Conservation (phyloP, 92 coral and sea anemone species). For the Porites evermanni region DNA sequence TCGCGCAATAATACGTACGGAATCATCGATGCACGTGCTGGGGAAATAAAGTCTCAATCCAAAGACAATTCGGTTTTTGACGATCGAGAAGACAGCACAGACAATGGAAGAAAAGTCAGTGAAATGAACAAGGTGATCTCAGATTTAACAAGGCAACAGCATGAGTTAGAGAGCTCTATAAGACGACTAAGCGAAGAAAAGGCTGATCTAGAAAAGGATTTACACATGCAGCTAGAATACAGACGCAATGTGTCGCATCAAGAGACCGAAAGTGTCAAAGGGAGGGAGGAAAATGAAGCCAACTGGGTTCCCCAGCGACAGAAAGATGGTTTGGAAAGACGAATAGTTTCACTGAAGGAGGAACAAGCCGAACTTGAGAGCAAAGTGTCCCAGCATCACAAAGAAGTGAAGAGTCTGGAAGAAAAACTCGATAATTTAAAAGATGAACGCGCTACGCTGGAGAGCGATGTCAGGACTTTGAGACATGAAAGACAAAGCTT, state of each 20-base stretch:
- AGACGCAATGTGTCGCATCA: slow-evolving; percentile 32
- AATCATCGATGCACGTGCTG: background rate
- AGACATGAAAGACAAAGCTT: slow-evolving; percentile 61
- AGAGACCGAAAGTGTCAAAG: slow-evolving; percentile 11
- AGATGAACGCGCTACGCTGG: slow-evolving; percentile 54
- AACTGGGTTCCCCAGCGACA: slow-evolving; percentile 49
- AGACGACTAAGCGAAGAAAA: slow-evolving; percentile 56
- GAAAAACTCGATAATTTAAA: slow-evolving; percentile 53
- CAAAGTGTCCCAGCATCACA: slow-evolving; percentile 68
- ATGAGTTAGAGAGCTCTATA: slow-evolving; percentile 65
- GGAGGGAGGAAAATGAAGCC: slow-evolving; percentile 22
- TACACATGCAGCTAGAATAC: slow-evolving; percentile 35
- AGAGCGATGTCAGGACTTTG: slow-evolving; percentile 42
- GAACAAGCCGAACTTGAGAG: slow-evolving; percentile 68
- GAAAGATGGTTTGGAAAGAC: slow-evolving; percentile 66
- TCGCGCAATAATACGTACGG: slow-evolving; percentile 21
- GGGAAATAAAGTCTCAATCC: slow-evolving; percentile 12
- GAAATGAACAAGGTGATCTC: slow-evolving; percentile 30
- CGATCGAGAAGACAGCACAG: background rate
- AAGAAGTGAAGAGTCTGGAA: slow-evolving; percentile 71
- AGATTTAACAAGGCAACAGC: slow-evolving; percentile 51
- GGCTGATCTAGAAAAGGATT: slow-evolving; percentile 47
- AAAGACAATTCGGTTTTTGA: slow-evolving; percentile 2
- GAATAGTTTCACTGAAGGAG: slow-evolving; percentile 63
- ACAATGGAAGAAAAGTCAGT: background rate